Evolutionary conservation across 2,888 invertebrate genomes (phyloP), one percentile per base, ranked within the genome.

Genomic region (Agrilus cyanescens): DNA sequence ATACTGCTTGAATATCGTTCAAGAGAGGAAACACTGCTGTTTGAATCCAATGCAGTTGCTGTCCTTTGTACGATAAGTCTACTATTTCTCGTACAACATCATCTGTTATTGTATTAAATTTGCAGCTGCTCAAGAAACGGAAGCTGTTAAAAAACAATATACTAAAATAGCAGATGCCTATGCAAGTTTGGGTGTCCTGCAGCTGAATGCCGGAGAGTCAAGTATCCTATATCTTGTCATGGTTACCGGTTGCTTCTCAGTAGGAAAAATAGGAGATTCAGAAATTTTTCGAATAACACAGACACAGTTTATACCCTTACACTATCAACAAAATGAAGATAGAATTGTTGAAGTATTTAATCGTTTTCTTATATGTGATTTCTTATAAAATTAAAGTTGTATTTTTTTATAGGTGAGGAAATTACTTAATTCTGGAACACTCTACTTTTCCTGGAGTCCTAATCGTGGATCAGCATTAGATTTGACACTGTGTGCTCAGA

Each of bases 211-310:
- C 46, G 87, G 87, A 38, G 88, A 90, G 62, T 82, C 78, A 58
- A 84, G 85, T 31, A 75, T 90, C 41, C 72, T 90, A 38, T 95
- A 91, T 59, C 75, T 98, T 43, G 90, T 96, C 7, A 76, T 96
- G 59, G 86, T 98, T 40, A 95, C 90, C 12, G 94, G 95, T 30
- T 97, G 95, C 66, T 82, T 94, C 54, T 97, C 96, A 7, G 85
- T 96, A 50, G 97, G 97, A 8, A 96, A 96, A 71, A 82, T 98
- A 35, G 84, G 84, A 36, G 93, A 94, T 57, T 82, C 87, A 0
- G 97, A 98, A 72, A 84, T 98, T 46, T 96, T 95, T 65, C 80
- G 91, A 53, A 85, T 97, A 44, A 94, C 91, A 0, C 89, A 90
- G 65, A 91, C 93, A 0, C 82, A 85, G 55, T 91, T 95, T 65